Evolutionary conservation across 2,888 invertebrate genomes (phyloP).

Genomic region (Scaptomyza cyrtandrae): DNA sequence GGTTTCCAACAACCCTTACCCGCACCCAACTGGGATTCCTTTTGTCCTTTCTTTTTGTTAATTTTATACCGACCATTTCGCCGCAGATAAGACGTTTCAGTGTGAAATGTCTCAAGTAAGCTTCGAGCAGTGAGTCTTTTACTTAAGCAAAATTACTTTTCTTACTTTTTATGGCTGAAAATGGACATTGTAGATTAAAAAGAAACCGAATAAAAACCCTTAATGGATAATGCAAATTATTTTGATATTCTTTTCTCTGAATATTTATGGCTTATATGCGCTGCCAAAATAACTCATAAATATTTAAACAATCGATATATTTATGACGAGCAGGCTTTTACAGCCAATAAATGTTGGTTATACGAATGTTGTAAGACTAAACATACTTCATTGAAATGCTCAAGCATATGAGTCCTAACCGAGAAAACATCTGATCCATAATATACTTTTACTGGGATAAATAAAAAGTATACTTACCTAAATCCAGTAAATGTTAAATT

Average conservation of each 20-base stretch:
- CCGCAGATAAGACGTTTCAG: constrained; percentile 26
- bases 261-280: constrained; percentile 35
- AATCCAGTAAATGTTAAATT: too few relatives aligned
- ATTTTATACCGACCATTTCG: constrained; percentile 31
- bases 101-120: constrained; percentile 33
- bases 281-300: constrained; percentile 23
- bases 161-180: constrained; percentile 30
- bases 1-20: background rate
- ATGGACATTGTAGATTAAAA: background rate
- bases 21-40: background rate
- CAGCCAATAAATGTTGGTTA: background rate
- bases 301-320: constrained; percentile 21
- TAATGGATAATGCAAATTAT: constrained; percentile 5
- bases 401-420: background rate
- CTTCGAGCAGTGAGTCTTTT: constrained; percentile 16
- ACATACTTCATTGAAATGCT: background rate
- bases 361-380: constrained; percentile 2
- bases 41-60: constrained; percentile 28
- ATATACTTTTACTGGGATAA: background rate
- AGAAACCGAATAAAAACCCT: background rate
- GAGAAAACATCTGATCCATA: background rate
- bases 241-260: constrained; percentile 17
- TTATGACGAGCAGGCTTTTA: background rate
- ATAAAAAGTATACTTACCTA: too few relatives aligned
- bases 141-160: constrained; percentile 27